A percentile compares a stretch with the other conserved stretches of the same genome.
phyloP scores from a whole-genome alignment of 30 jellyfish, hydroid and myxozoan species.

The Mastigias papua region DNA sequence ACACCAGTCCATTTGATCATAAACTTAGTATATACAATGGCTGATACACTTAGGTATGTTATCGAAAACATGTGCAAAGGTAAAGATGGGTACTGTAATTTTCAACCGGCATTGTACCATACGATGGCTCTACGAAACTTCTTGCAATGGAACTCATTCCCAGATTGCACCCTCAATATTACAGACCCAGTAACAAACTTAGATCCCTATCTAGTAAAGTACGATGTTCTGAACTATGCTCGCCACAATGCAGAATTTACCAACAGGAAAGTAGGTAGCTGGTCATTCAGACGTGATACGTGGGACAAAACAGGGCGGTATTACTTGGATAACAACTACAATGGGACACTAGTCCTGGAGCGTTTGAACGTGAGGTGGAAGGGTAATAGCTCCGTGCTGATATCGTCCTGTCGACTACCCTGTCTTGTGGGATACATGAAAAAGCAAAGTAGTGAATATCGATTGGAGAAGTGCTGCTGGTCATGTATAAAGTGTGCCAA shows the following conservation, averaged over 20 bases:
- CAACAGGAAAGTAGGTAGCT: constrained; percentile 56
- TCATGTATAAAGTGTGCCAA: constrained; percentile 58
- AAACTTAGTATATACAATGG: constrained; percentile 77
- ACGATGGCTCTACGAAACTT: not conserved
- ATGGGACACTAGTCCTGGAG: constrained; percentile 21
- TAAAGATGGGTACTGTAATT: not conserved
- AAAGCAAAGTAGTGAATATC: constrained; percentile 24
- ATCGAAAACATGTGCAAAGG: constrained; percentile 47
- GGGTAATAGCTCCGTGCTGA: not conserved
- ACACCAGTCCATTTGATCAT: constrained; percentile 89
- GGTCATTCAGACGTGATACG: constrained; percentile 57
- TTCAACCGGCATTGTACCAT: constrained; percentile 39
- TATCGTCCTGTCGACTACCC: constrained; percentile 76
- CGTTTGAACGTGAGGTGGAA: constrained; percentile 20
- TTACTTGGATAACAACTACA: constrained; percentile 12
- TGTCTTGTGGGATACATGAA: constrained; percentile 69
- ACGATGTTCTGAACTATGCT: constrained; percentile 60
- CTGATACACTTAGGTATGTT: constrained; percentile 48
- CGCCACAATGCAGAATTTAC: constrained; percentile 8
- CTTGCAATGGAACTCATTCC: constrained; percentile 63
- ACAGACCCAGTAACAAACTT: constrained; percentile 43
- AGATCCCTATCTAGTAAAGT: constrained; percentile 56
- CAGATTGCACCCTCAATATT: constrained; percentile 82
- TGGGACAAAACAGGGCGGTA: constrained; percentile 19
- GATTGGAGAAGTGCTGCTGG: constrained; percentile 89